Evolutionary conservation across 2,797 vertebrate genomes (phyloP), one percentile per base, ranked within the genome.

Genomic region (Sarcoramphus papa): DNA sequence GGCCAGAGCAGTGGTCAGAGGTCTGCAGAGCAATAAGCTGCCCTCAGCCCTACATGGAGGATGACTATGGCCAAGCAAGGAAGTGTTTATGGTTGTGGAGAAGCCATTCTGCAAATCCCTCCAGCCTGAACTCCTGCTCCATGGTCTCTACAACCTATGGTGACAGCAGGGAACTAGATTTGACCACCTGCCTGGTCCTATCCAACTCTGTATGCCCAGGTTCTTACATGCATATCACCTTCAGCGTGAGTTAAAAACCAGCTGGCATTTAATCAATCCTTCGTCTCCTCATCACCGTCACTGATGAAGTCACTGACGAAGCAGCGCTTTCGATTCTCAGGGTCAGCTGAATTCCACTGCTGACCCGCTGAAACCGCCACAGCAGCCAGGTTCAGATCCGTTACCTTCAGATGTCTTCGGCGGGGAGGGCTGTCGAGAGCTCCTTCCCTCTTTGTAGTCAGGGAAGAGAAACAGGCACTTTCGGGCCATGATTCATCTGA

Each of bases 401-500:
- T 37, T 70, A 33, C 78, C 91, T 85, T 51, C 69, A 41, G 54
- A 24, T 1, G 40, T 18, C 90, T 53, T 54, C 15, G 0, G 53
- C 4, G 0, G 8, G 4, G 57, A 73, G 70, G 73, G 84, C 50
- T 57, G 35, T 30, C 10, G 3, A 35, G 69, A 89, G 78, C 91
- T 76, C 67, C 95, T 85, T 95, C 80, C 50, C 68, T n/a, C 74
- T 88, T 28, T 37, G 88, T 14, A 90, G 92, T 54, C 93, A 69
- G 80, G 4, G 18, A 62, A 6, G 95, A 94, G 96, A 37, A 86
- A 90, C 12, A 75, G 69, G 94, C 93, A 27, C 89, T 95, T 91
- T 23, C 67, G 85, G 92, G 95, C 84, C 95, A 45, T 96, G 95
- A 96, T 56, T 96, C 95, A 96, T 95, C 93, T 87, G 96, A 95